Conservation (phyloP, 2,888 invertebrate genomes). For the Chrysomela aeneicollis region DNA sequence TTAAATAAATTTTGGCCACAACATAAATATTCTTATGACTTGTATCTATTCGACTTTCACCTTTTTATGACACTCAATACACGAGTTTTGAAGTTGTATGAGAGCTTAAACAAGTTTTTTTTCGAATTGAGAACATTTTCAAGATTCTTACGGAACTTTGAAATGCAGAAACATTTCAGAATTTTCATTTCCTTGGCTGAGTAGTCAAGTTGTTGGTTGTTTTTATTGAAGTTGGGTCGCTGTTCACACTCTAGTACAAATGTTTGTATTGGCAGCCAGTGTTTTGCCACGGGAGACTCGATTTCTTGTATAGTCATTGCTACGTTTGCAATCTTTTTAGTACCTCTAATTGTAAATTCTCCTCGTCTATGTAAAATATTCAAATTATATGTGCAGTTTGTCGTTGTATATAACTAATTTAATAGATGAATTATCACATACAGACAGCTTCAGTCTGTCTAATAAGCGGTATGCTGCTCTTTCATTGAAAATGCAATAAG, state of each 20-base stretch:
- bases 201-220: conserved; percentile 41
- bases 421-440: conserved; percentile 45
- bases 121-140: too few species aligned
- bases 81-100: too few species aligned
- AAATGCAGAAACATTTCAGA: not conserved
- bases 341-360: conserved; percentile 58
- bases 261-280: conserved; percentile 50
- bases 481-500: conserved; percentile 47
- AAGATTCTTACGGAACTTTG: too few species aligned
- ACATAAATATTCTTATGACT: too few species aligned
- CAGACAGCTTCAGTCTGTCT: conserved; percentile 40
- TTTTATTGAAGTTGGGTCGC: conserved; percentile 56
- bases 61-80: too few species aligned
- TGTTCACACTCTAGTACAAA: conserved; percentile 61
- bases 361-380: conserved; percentile 57
- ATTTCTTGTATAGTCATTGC: conserved; percentile 56
- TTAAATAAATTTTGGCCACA: too few species aligned
- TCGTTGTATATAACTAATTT: conserved; percentile 58
- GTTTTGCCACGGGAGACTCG: conserved; percentile 43
- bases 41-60: too few species aligned
- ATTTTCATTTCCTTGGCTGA: conserved; percentile 45
- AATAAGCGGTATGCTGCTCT: conserved; percentile 45
- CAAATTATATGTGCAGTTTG: conserved; percentile 59
- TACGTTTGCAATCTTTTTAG: conserved; percentile 60
- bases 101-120: too few species aligned